Percentiles rank a stretch among this genome's conserved stretches.
These are phyloP conservation scores for Luperina testacea DNA, from an alignment of 2,888 invertebrate genomes.

Conservation along the genomic window DNA sequence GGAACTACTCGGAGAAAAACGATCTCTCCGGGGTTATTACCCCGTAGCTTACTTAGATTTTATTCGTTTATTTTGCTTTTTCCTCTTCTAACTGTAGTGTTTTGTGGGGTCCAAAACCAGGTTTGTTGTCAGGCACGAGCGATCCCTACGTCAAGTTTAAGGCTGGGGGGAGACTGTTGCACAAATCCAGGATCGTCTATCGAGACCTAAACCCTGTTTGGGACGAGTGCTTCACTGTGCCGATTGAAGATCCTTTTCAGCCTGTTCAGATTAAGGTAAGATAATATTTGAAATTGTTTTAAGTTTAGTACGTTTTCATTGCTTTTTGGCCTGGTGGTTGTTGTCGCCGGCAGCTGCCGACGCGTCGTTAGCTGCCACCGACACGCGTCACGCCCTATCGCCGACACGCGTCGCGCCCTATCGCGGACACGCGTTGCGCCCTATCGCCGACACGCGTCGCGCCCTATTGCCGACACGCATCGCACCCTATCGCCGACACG, in stretches of 20 bases:
- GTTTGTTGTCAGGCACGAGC: constrained; percentile 95
- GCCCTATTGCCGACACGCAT: no score
- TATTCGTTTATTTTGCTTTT: constrained; percentile 81
- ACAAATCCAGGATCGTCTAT: constrained; percentile 98
- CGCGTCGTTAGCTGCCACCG: no score
- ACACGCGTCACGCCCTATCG: no score
- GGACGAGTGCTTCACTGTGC: constrained; percentile 98
- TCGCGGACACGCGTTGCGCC: no score
- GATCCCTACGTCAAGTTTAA: constrained; percentile 99
- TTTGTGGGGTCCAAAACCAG: constrained; percentile 87
- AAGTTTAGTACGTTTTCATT: no score
- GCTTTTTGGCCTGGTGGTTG: no score
- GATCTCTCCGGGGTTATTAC: constrained; percentile 5
- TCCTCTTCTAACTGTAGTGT: constrained; percentile 80
- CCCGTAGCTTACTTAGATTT: constrained; percentile 68
- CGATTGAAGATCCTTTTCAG: constrained; percentile 97
- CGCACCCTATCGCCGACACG: no score
- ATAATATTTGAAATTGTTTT: neutral
- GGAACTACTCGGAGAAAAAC: constrained; percentile 17
- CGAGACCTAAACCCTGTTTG: constrained; percentile 99
- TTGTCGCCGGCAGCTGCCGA: no score
- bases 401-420: no score
- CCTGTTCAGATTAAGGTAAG: constrained; percentile 95
- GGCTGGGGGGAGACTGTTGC: constrained; percentile 95
- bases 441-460: no score